Percentiles rank a stretch among this genome's conserved stretches.
phyloP scores from a whole-genome alignment of 2,888 invertebrate species.

The Perithous albicinctus region DNA sequence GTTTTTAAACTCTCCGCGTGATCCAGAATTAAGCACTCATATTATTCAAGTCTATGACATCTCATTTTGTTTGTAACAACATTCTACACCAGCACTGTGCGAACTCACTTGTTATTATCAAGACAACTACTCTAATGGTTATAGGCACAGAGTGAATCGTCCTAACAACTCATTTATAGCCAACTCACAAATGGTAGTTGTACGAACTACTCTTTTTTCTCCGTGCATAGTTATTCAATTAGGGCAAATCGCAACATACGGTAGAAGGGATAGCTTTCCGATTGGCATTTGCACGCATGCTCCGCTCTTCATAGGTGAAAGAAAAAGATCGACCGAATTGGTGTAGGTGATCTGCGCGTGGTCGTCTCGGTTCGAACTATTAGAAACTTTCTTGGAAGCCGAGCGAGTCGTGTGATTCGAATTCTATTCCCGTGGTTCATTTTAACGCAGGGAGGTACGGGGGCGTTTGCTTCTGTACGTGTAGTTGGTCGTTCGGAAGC shows the following conservation, averaged over 20 bases:
- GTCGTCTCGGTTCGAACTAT: conserved; percentile 64
- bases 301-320: neutral
- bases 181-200: too few species aligned
- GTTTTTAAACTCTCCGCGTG: too few species aligned
- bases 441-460: conserved; percentile 5
- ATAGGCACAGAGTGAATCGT: too few species aligned
- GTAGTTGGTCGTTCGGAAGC: conserved; percentile 14
- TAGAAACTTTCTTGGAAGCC: conserved; percentile 69
- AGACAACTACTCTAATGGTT: too few species aligned
- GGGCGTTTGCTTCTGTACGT: conserved; percentile 21
- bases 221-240: neutral
- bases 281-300: conserved; percentile 24
- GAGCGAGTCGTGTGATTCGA: conserved; percentile 70
- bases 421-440: conserved; percentile 71
- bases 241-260: neutral
- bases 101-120: too few species aligned
- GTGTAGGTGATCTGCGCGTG: neutral
- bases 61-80: too few species aligned
- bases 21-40: too few species aligned
- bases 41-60: too few species aligned
- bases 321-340: neutral
- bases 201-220: neutral
- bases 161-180: too few species aligned
- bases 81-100: too few species aligned
- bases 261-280: conserved; percentile 7